phyloP scores from a whole-genome alignment of 2,113 vertebrate species.

The Sphyrna mokarran region DNA sequence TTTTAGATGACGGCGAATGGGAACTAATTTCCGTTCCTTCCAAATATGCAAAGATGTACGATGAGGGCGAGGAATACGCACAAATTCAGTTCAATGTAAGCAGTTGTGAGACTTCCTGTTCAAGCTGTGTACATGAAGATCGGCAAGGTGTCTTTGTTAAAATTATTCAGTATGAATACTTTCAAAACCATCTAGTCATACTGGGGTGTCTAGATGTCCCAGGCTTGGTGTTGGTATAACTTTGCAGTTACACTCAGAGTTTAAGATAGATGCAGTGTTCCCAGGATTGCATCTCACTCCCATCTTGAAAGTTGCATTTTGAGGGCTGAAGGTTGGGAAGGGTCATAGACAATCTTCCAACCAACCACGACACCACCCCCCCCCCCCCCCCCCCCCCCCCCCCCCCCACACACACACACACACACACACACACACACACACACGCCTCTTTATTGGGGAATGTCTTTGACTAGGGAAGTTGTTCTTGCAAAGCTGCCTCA shows the following conservation, averaged over 20 bases:
- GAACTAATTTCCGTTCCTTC: constrained; percentile 71
- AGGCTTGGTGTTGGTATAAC: background rate
- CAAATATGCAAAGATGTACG: constrained; percentile 53
- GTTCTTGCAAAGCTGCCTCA: background rate
- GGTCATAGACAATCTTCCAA: background rate
- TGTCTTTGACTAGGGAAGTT: background rate
- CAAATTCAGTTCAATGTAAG: constrained; percentile 74
- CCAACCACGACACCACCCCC: no score
- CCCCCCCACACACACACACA: background rate
- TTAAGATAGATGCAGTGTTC: background rate
- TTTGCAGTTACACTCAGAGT: no score
- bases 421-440: background rate
- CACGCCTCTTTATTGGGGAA: background rate
- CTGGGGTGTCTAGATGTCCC: background rate
- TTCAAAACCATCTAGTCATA: background rate
- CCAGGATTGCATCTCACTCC: background rate
- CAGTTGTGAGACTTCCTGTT: background rate
- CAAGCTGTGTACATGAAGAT: background rate
- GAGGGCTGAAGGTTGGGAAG: background rate
- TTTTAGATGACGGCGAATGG: constrained; percentile 74
- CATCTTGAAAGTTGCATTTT: background rate
- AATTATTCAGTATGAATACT: background rate
- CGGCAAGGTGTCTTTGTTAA: background rate
- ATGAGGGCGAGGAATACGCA: constrained; percentile 58
- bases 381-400: no score